Evolutionary conservation across 1,140 invertebrate species (phyloP), one percentile per base, ranked within the genome.

Genomic region (Ganaspis sp.): DNA sequence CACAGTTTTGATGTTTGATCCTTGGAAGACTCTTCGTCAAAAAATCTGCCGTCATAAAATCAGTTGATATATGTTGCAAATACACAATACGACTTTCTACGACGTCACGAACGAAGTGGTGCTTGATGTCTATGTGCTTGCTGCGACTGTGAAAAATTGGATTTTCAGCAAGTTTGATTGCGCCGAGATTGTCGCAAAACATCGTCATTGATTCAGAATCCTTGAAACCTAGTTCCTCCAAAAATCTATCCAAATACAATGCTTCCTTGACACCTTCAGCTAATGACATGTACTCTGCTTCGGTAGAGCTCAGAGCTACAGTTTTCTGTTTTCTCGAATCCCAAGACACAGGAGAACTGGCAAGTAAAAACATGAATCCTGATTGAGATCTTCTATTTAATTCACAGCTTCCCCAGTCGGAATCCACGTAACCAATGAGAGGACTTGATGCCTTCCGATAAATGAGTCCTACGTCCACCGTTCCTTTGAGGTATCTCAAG

Each of bases 401-500:
- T 58, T 38, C n/a, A 53, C 84, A 76, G 42, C 69, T 69, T 58
- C 75, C 78, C 78, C 77, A 86, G 72, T 84, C 81, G 19, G 82
- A 73, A 53, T 85, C 82, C 4, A 45, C 70, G 64, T 26, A 78
- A 17, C 37, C 78, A 9, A 81, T 5, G 11, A 29, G 9, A 21
- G 77, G 23, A 34, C 21, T 34, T 1, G 42, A 15, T 45, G 19
- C 26, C 73, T 34, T 42, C n/a, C n/a, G 21, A 69, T 70, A 87
- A 29, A 69, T 34, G 11, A 85, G 69, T 9, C 79, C 81, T 3
- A 73, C 70, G 42, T 86, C 49, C 0, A 19, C 76, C 15, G 89
- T 89, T 54, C 81, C 85, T 40, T 85, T 83, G 0, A 91, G 49
- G 76, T 90, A 89, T 9, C 83, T 23, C 11, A 89, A 71, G 0